Conservation (phyloP, 2,113 vertebrate genomes). For the Carassius gibelio region DNA sequence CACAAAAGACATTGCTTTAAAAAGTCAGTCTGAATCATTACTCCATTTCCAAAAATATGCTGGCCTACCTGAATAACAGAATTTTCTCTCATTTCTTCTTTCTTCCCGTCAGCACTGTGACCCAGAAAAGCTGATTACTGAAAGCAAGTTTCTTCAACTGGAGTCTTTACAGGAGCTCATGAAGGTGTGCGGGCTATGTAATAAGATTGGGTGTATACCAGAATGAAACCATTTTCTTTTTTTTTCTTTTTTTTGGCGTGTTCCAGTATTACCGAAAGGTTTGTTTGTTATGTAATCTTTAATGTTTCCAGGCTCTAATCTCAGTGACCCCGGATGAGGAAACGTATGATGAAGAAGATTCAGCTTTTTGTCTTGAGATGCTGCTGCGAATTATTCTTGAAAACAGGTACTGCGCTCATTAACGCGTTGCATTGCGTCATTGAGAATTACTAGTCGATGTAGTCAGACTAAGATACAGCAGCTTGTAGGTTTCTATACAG, state of each 20-base stretch:
- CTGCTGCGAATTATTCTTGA: conserved; percentile 92
- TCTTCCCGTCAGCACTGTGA: conserved; percentile 84
- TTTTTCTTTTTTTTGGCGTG: too few relatives aligned
- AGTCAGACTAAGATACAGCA: neutral
- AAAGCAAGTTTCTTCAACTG: conserved; percentile 96
- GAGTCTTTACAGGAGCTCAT: conserved; percentile 97
- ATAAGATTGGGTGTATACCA: neutral
- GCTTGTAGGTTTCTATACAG: neutral
- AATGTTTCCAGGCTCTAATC: conserved; percentile 83
- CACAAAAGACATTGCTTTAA: neutral
- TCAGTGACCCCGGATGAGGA: conserved; percentile 97
- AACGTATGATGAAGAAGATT: conserved; percentile 95
- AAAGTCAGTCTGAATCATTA: neutral
- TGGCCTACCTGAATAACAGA: neutral
- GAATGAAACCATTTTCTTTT: neutral
- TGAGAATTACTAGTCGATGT: neutral
- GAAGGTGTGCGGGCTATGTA: conserved; percentile 85
- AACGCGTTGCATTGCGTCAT: neutral
- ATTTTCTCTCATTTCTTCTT: neutral
- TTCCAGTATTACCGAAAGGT: neutral
- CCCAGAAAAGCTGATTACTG: conserved; percentile 96
- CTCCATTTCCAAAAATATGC: neutral
- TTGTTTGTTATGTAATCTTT: neutral
- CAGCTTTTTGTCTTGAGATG: conserved; percentile 97
- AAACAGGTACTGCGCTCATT: conserved; percentile 80